A percentile compares a stretch with the other conserved stretches of the same genome.
These are phyloP conservation scores for Labeo calbasu DNA, from an alignment of 2,797 vertebrate genomes.

Conservation along the genomic window DNA sequence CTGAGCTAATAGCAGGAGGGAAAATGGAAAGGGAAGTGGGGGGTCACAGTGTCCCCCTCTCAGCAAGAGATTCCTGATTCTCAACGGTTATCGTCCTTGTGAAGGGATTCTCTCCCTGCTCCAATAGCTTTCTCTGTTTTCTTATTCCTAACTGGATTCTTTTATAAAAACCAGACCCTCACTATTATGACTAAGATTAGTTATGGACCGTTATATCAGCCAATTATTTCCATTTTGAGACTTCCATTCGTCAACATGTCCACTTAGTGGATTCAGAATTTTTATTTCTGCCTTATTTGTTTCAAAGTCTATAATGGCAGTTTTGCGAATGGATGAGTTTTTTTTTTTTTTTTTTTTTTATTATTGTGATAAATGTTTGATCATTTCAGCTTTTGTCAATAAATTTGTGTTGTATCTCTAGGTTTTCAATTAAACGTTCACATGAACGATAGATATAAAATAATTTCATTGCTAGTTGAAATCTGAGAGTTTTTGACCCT, in stretches of 20 bases:
- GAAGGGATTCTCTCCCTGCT: slow-evolving; percentile 48
- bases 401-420: not conserved
- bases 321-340: not conserved
- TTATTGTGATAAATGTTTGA: not conserved
- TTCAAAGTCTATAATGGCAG: not conserved
- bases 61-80: slow-evolving; percentile 60
- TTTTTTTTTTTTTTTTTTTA: not conserved
- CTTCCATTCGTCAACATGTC: not conserved
- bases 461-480: not conserved
- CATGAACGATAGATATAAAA: not conserved
- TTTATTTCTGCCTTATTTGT: not conserved
- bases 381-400: not conserved
- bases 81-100: slow-evolving; percentile 61
- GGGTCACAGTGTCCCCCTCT: slow-evolving; percentile 58
- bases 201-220: not conserved
- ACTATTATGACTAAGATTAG: not conserved
- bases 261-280: not conserved
- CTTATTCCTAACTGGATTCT: not conserved
- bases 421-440: not conserved
- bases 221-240: not conserved
- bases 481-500: too few species aligned
- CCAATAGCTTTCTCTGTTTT: not conserved
- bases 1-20: slow-evolving; percentile 41
- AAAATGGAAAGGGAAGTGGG: slow-evolving; percentile 60
- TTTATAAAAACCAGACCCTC: not conserved